These are phyloP conservation scores for Oncorhynchus nerka DNA, from an alignment of 2,113 vertebrate genomes.

Conservation along the genomic window DNA sequence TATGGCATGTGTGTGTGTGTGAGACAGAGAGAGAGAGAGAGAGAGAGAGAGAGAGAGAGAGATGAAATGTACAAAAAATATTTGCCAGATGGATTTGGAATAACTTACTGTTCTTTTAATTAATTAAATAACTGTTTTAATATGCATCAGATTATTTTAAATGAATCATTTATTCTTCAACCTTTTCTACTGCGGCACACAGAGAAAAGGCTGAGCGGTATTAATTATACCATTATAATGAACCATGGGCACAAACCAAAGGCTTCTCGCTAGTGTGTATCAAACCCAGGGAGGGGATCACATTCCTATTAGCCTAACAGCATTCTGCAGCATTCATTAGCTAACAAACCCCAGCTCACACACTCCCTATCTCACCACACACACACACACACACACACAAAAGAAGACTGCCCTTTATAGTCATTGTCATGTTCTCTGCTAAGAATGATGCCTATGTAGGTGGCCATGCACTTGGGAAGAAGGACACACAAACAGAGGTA, in stretches of 20 bases:
- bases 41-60: too few species aligned
- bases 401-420: background rate
- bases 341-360: constrained; percentile 42
- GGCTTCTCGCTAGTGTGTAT: constrained; percentile 55
- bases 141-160: constrained; percentile 63
- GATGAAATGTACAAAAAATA: constrained; percentile 42
- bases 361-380: background rate
- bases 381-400: background rate
- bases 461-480: background rate
- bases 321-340: constrained; percentile 52
- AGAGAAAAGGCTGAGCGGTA: constrained; percentile 59
- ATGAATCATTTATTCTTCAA: constrained; percentile 69
- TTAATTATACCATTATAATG: constrained; percentile 75
- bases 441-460: background rate
- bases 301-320: constrained; percentile 60
- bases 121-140: constrained; percentile 68
- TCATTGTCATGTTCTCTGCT: background rate
- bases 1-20: background rate
- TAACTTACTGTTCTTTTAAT: constrained; percentile 45
- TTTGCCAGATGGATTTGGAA: constrained; percentile 56
- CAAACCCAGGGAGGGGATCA: constrained; percentile 58
- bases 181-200: constrained; percentile 49
- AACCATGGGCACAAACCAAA: constrained; percentile 54
- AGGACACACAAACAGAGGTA: background rate
- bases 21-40: background rate